Percentiles rank a stretch among this genome's conserved stretches.
phyloP scores from a whole-genome alignment of 92 coral and sea anemone species.

The Porites cylindrica region DNA sequence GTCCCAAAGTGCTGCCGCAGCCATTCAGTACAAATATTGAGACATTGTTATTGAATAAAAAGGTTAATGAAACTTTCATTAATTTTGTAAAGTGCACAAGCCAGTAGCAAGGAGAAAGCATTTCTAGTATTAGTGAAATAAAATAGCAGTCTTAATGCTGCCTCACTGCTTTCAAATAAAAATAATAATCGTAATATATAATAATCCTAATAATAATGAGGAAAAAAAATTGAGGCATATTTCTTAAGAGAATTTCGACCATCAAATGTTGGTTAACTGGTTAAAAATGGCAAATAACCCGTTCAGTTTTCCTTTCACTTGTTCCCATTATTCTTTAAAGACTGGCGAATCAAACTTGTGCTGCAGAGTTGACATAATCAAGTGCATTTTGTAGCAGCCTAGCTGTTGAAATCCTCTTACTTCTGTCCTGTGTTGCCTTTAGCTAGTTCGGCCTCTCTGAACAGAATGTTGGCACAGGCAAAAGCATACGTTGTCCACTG shows the following conservation, averaged over 20 bases:
- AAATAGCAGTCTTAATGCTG: too few relatives aligned
- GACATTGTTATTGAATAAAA: conserved; percentile 1
- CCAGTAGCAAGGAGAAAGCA: too few relatives aligned
- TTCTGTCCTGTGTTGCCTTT: conserved; percentile 47
- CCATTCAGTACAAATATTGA: background rate
- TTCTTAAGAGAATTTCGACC: too few relatives aligned
- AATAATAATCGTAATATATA: too few relatives aligned
- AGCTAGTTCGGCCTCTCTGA: conserved; percentile 53
- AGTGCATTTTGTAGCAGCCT: conserved; percentile 23
- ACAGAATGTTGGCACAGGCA: conserved; percentile 43
- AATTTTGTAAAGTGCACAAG: background rate
- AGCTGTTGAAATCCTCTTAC: conserved; percentile 47
- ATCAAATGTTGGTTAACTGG: too few relatives aligned
- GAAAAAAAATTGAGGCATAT: too few relatives aligned
- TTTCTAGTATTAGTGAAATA: too few relatives aligned
- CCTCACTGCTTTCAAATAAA: too few relatives aligned
- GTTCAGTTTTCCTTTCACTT: conserved; percentile 37
- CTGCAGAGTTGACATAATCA: conserved; percentile 29
- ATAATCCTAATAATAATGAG: background rate
- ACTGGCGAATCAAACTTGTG: conserved; percentile 39
- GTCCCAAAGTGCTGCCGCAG: too few relatives aligned
- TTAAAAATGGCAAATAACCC: conserved; percentile 16
- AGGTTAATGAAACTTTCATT: background rate
- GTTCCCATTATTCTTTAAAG: conserved; percentile 53
- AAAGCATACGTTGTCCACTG: conserved; percentile 8